Evolutionary conservation across 2,888 invertebrate genomes (phyloP), one percentile per base, ranked within the genome.

Genomic region (Tetropium fuscum): DNA sequence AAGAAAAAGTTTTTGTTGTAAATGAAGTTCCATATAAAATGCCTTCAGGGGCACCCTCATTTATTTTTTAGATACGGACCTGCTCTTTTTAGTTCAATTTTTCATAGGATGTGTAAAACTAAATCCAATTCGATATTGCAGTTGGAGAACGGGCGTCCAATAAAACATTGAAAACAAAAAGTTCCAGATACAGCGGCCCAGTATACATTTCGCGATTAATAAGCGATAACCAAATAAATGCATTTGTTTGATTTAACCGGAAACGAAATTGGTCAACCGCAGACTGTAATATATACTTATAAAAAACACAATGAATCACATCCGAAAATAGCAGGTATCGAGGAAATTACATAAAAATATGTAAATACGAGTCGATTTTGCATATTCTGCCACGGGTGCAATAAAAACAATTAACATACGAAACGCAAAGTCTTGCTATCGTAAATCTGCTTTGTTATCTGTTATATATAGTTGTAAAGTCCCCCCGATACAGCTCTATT

Each of bases 261-360:
- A 70, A 65, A 41, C 59, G 25, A 59, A 68, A 55, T 62, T 59
- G 65, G 66, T 63, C 60, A 68, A 70, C 69, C 70, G 68, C 66
- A 68, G 58, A 62, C 55, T 51, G 38, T 44, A 58, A 58, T n/a
- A n/a, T n/a, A n/a, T n/a, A n/a, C n/a, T n/a, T n/a, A n/a, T n/a
- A 61, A 59, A 58, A 60, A 57, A 45, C 38, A 54, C 51, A 34
- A 7, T 58, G 53, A 58, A 48, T 64, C 60, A 57, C 48, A 43
- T 56, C 60, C 60, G 43, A 53, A 60, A 61, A 55, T 55, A 58
- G 51, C 51, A 22, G 13, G 55, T 58, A 58, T 58, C 41, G 53
- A 53, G 41, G 47, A 47, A 53, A 58, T 58, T 41, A 58, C 48
- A 53, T 19, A 48, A 48, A 48, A 36, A 36, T 22, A 48, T 48